Percentiles rank a stretch among this genome's conserved stretches.
Evolutionary conservation across 2,888 invertebrate genomes (phyloP).

Genomic region (Xanthorhoe designata): DNA sequence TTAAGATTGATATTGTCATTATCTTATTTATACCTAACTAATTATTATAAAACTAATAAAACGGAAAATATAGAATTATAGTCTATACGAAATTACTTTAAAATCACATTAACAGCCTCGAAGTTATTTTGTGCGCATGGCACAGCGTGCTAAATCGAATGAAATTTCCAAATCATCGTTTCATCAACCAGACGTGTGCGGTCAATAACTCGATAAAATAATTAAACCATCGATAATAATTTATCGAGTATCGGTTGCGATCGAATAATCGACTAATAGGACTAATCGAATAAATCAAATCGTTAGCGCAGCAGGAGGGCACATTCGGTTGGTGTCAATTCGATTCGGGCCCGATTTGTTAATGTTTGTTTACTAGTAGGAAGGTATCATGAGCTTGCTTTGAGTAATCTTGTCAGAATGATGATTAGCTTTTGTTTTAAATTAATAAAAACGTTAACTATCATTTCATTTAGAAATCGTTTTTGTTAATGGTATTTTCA

Average conservation of each 20-base stretch:
- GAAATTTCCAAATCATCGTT: constrained; percentile 13
- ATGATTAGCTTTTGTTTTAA: not conserved
- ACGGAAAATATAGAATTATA: no score
- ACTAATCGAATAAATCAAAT: constrained; percentile 42
- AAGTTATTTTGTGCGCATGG: not conserved
- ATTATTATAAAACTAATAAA: no score
- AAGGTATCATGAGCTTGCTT: constrained; percentile 5
- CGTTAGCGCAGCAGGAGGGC: constrained; percentile 43
- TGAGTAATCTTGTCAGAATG: constrained; percentile 8
- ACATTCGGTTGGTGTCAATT: constrained; percentile 46
- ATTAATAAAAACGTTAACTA: not conserved
- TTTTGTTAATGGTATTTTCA: not conserved
- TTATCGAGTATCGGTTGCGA: constrained; percentile 33
- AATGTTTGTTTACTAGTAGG: constrained; percentile 30
- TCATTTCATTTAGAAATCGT: not conserved
- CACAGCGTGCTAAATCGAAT: not conserved
- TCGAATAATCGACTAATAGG: constrained; percentile 37
- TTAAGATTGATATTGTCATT: no score
- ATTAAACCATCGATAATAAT: constrained; percentile 32
- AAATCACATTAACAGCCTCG: not conserved
- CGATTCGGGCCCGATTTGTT: constrained; percentile 35
- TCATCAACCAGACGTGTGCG: constrained; percentile 18
- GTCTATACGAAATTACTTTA: no score
- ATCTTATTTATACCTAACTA: no score
- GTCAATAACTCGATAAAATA: constrained; percentile 28